phyloP scores from a whole-genome alignment of 2,888 invertebrate species.

The Limenitis camilla region DNA sequence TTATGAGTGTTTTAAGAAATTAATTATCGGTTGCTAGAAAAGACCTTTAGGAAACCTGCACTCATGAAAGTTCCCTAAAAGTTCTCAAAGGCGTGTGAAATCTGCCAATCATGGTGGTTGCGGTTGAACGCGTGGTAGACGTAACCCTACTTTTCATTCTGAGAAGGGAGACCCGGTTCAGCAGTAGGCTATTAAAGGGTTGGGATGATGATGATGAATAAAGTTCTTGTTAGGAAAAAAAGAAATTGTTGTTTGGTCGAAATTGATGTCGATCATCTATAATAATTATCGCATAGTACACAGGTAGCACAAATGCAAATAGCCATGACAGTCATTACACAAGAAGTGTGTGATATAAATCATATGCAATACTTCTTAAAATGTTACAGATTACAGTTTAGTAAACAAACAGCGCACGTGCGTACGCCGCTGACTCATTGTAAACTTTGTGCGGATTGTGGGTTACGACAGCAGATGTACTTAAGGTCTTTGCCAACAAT shows the following conservation, averaged over 20 bases:
- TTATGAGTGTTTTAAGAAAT: too few relatives aligned
- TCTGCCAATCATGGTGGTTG: too few relatives aligned
- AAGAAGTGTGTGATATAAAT: slow-evolving; percentile 26
- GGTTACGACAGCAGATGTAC: slow-evolving; percentile 35
- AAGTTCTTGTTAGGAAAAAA: too few relatives aligned
- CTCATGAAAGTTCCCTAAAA: too few relatives aligned
- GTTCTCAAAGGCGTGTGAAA: too few relatives aligned
- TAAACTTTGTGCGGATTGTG: slow-evolving; percentile 35
- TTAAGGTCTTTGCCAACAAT: slow-evolving; percentile 31
- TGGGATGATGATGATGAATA: not conserved
- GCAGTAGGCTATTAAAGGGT: too few relatives aligned
- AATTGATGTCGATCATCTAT: not conserved
- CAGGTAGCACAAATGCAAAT: not conserved
- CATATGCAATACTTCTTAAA: slow-evolving; percentile 28
- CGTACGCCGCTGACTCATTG: slow-evolving; percentile 39
- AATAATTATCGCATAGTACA: not conserved
- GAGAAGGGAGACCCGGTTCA: too few relatives aligned
- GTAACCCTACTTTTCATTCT: too few relatives aligned
- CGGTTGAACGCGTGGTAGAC: too few relatives aligned
- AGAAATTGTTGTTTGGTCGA: too few relatives aligned
- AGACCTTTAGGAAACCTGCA: too few relatives aligned
- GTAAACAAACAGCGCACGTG: slow-evolving; percentile 65
- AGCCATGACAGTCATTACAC: slow-evolving; percentile 27
- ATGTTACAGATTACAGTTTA: slow-evolving; percentile 52
- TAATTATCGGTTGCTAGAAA: too few relatives aligned